Evolutionary conservation across 1,140 invertebrate genomes (phyloP).

Genomic region (Riptortus pedestris): DNA sequence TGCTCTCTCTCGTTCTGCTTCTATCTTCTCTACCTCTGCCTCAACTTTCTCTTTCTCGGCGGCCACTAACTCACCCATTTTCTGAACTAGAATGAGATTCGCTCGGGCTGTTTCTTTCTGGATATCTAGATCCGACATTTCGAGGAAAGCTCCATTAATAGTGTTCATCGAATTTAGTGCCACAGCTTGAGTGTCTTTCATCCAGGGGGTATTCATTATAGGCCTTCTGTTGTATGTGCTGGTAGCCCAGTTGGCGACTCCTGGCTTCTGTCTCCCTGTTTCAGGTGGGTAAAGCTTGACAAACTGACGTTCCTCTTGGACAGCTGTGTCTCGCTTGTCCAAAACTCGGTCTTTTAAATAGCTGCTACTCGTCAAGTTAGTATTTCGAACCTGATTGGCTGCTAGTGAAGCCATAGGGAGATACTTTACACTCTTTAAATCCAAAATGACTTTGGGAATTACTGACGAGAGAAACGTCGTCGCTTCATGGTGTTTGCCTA

Average conservation of each 20-base stretch:
- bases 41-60: constrained; percentile 12
- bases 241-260: constrained; percentile 10
- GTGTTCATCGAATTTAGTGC: constrained; percentile 19
- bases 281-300: not conserved
- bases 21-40: constrained; percentile 8
- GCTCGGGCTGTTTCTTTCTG: constrained; percentile 22
- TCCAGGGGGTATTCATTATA: constrained; percentile 22
- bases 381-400: not conserved
- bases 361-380: not conserved
- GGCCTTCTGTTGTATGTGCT: constrained; percentile 13
- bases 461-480: constrained; percentile 3
- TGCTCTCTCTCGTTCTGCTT: constrained; percentile 9
- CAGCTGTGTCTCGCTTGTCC: constrained; percentile 6
- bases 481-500: not conserved
- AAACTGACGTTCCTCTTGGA: not conserved
- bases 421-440: constrained; percentile 12
- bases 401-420: constrained; percentile 4
- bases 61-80: constrained; percentile 18
- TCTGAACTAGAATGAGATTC: constrained; percentile 18
- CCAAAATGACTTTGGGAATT: constrained; percentile 2
- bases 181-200: constrained; percentile 23
- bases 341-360: not conserved
- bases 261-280: constrained; percentile 4
- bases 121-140: constrained; percentile 21
- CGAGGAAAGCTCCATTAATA: constrained; percentile 20